A percentile compares a stretch with the other conserved stretches of the same genome.
Conservation (phyloP, 2,113 vertebrate genomes). For the Centrocercus urophasianus region DNA sequence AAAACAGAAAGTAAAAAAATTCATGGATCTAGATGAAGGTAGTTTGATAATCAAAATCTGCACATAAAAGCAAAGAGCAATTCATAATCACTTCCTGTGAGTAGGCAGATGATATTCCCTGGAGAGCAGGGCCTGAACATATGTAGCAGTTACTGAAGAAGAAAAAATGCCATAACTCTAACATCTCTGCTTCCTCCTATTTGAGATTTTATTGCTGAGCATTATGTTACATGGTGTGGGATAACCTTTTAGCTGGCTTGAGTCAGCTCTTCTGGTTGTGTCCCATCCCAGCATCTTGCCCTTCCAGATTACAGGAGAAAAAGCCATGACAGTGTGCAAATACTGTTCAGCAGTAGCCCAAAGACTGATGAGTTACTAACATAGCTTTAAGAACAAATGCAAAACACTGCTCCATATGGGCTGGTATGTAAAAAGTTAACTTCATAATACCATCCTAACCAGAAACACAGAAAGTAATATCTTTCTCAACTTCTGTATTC, state of each 20-base stretch:
- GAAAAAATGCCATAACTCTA: neutral
- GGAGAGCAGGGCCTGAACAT: neutral
- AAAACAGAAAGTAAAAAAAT: neutral
- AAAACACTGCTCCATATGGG: neutral
- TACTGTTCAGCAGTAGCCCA: neutral
- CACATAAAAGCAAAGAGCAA: rapidly evolving
- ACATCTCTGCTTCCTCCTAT: neutral
- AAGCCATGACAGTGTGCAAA: neutral
- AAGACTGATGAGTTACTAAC: neutral
- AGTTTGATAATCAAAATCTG: neutral
- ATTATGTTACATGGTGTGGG: neutral
- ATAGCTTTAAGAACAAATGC: neutral
- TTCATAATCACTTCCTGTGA: neutral
- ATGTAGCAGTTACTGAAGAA: rapidly evolving
- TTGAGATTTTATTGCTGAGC: neutral
- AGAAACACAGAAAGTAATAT: neutral
- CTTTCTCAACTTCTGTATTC: neutral
- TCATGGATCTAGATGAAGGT: neutral
- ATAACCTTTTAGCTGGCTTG: neutral
- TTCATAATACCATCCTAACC: neutral
- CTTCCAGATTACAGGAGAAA: neutral
- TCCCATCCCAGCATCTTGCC: neutral
- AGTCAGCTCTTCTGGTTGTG: neutral
- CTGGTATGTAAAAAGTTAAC: neutral
- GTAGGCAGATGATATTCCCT: neutral